Evolutionary conservation across 2,797 vertebrate genomes (phyloP).

Genomic region (Cyprinodon diabolis): DNA sequence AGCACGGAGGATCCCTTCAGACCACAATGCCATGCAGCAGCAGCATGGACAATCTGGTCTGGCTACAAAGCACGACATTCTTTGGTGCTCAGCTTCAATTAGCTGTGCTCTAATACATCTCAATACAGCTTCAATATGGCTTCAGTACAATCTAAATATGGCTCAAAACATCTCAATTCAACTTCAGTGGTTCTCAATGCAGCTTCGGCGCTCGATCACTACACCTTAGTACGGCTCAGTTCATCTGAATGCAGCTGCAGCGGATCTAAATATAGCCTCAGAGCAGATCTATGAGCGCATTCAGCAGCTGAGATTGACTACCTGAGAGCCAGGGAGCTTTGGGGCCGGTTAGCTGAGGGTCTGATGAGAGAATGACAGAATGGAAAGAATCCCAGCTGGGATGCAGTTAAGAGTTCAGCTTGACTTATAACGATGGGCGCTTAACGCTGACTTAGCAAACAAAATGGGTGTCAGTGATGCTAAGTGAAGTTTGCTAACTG

Average conservation of each 20-base stretch:
- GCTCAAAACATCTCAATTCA: slow-evolving; percentile 81
- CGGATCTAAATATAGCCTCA: slow-evolving; percentile 61
- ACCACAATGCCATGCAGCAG: slow-evolving; percentile 62
- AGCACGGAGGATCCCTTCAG: slow-evolving; percentile 70
- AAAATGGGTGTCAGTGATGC: slow-evolving; percentile 62
- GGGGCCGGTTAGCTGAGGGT: slow-evolving; percentile 50
- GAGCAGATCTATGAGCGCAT: slow-evolving; percentile 46
- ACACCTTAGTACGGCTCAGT: slow-evolving; percentile 73
- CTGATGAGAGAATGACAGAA: slow-evolving; percentile 65
- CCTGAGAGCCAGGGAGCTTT: slow-evolving; percentile 51
- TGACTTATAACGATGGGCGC: slow-evolving; percentile 66
- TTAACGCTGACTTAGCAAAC: slow-evolving; percentile 75
- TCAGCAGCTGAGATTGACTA: slow-evolving; percentile 54
- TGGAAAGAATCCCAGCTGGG: slow-evolving; percentile 59
- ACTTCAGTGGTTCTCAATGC: slow-evolving; percentile 71
- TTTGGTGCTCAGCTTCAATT: slow-evolving; percentile 79
- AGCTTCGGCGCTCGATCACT: slow-evolving; percentile 54
- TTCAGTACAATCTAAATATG: slow-evolving; percentile 72
- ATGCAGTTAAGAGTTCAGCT: slow-evolving; percentile 72
- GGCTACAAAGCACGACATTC: slow-evolving; percentile 73
- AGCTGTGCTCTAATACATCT: slow-evolving; percentile 81
- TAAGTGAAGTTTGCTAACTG: slow-evolving; percentile 49
- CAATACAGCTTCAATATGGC: slow-evolving; percentile 66
- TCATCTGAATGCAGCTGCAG: slow-evolving; percentile 68
- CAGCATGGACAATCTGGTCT: slow-evolving; percentile 70